These are phyloP conservation scores for Sphaerophoria rueppellii DNA, from an alignment of 2,888 invertebrate species.

Conservation along the genomic window DNA sequence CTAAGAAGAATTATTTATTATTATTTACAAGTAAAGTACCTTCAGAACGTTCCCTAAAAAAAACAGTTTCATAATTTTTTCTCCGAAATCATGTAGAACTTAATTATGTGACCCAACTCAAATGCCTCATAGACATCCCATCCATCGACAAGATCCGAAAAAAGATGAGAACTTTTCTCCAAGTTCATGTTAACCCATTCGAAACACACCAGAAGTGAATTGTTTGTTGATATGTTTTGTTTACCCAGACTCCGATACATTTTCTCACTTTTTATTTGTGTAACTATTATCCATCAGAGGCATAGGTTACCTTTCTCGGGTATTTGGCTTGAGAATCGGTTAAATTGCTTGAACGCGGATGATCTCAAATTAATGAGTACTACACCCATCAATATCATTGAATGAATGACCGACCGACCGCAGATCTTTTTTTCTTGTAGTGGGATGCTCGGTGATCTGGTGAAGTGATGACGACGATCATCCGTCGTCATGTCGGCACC, in stretches of 20 bases:
- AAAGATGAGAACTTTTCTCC: conserved; percentile 31
- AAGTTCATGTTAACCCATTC: conserved; percentile 37
- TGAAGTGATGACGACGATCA: conserved; percentile 41
- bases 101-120: conserved; percentile 55
- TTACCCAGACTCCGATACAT: conserved; percentile 48
- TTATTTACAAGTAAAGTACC: neutral
- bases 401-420: conserved; percentile 30
- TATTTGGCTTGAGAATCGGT: conserved; percentile 30
- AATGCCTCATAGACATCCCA: neutral
- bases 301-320: neutral
- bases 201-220: conserved; percentile 11
- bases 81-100: conserved; percentile 36
- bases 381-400: conserved; percentile 57
- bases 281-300: neutral
- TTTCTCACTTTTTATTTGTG: conserved; percentile 38
- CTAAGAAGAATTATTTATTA: conserved; percentile 2
- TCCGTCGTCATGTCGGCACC: conserved; percentile 24
- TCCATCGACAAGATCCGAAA: neutral
- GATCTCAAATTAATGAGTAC: conserved; percentile 69
- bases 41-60: neutral
- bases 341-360: conserved; percentile 60
- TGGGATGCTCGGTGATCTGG: conserved; percentile 21
- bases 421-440: neutral
- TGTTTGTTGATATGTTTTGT: conserved; percentile 34
- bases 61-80: conserved; percentile 19